Percentiles rank a stretch among this genome's conserved stretches.
These are phyloP conservation scores for Cheilosia impressa DNA, from an alignment of 2,888 invertebrate genomes.

Conservation along the genomic window DNA sequence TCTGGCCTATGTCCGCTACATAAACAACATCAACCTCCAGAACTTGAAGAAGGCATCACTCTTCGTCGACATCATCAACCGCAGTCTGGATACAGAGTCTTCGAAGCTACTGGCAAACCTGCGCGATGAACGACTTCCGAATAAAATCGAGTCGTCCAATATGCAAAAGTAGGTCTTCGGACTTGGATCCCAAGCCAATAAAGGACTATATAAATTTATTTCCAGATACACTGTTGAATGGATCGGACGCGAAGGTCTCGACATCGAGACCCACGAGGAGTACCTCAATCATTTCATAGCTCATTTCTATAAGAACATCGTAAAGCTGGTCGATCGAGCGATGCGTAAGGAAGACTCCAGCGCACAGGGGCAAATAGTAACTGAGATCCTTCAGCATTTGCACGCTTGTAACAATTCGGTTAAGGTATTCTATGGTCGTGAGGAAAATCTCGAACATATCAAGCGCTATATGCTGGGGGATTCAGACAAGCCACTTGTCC, in stretches of 20 bases:
- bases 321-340: conserved; percentile 95
- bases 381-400: conserved; percentile 96
- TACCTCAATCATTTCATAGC: conserved; percentile 97
- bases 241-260: conserved; percentile 97
- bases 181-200: background rate
- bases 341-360: conserved; percentile 98
- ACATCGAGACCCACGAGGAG: conserved; percentile 95
- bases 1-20: conserved; percentile 96
- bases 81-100: conserved; percentile 96
- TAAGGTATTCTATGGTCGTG: conserved; percentile 96
- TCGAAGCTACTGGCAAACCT: conserved; percentile 94
- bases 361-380: conserved; percentile 96
- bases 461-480: conserved; percentile 92
- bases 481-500: conserved; percentile 93
- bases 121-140: conserved; percentile 94
- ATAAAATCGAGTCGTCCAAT: conserved; percentile 94
- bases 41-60: conserved; percentile 96
- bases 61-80: conserved; percentile 96
- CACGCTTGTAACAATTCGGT: conserved; percentile 98
- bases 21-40: conserved; percentile 98
- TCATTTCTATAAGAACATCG: conserved; percentile 96
- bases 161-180: conserved; percentile 89
- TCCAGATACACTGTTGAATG: conserved; percentile 96
- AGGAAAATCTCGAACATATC: conserved; percentile 92
- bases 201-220: background rate